A percentile compares a stretch with the other conserved stretches of the same genome.
Evolutionary conservation across 1,140 invertebrate genomes (phyloP).

Genomic region (Scaptodrosophila lebanonensis): DNA sequence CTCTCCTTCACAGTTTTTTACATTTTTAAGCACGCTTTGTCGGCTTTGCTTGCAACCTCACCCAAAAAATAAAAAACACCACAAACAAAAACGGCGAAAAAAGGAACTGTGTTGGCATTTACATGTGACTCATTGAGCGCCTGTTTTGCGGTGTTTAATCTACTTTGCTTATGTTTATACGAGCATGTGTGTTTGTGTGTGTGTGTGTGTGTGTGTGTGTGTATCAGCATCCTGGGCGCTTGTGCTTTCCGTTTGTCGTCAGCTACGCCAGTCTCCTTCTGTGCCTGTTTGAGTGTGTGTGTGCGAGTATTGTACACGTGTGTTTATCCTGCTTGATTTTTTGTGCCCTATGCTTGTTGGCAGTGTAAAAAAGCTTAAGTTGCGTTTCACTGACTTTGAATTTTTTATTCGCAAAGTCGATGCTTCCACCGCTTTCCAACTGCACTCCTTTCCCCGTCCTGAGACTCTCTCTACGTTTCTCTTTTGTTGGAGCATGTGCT

Average conservation of each 20-base stretch:
- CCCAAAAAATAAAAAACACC: constrained; percentile 6
- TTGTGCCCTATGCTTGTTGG: constrained; percentile 35
- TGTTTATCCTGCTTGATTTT: constrained; percentile 74
- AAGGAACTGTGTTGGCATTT: constrained; percentile 43
- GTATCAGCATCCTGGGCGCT: too few species aligned
- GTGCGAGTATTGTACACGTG: constrained; percentile 59
- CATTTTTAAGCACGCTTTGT: constrained; percentile 64
- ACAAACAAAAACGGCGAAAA: constrained; percentile 8
- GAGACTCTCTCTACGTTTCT: too few species aligned
- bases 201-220: not conserved
- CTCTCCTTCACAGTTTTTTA: too few species aligned
- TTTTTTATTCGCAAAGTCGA: constrained; percentile 68
- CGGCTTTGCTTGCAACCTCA: constrained; percentile 37
- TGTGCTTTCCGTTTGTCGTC: too few species aligned
- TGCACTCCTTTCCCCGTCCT: too few species aligned
- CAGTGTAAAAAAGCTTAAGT: constrained; percentile 68
- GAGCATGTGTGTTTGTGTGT: not conserved
- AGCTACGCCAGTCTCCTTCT: too few species aligned
- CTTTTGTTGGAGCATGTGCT: constrained; percentile 4
- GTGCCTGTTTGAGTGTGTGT: not conserved
- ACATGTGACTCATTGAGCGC: constrained; percentile 67
- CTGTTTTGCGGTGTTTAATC: constrained; percentile 74
- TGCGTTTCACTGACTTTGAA: constrained; percentile 73
- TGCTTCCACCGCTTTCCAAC: too few species aligned
- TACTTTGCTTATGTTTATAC: constrained; percentile 68